A percentile compares a stretch with the other conserved stretches of the same genome.
These are phyloP conservation scores for Hemaris fuciformis DNA, from an alignment of 2,888 invertebrate species.

Conservation along the genomic window DNA sequence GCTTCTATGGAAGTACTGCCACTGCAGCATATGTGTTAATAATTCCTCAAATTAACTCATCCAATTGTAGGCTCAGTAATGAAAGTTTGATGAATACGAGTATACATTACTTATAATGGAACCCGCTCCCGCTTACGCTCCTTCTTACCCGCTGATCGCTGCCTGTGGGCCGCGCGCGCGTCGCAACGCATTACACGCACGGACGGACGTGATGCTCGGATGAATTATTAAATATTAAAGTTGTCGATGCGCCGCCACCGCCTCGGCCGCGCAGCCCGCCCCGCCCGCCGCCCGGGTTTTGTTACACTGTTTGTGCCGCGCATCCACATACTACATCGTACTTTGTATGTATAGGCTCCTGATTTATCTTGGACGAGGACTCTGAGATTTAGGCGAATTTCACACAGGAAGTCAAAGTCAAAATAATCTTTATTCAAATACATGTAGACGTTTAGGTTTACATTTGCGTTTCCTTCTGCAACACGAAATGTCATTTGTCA, in stretches of 20 bases:
- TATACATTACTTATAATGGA: neutral
- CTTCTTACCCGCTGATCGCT: conserved; percentile 29
- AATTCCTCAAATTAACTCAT: too few species aligned
- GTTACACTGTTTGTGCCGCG: conserved; percentile 36
- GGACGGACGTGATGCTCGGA: conserved; percentile 56
- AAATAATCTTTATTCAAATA: too few species aligned
- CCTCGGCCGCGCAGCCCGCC: neutral
- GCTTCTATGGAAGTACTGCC: too few species aligned
- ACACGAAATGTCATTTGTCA: too few species aligned
- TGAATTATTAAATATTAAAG: conserved; percentile 70
- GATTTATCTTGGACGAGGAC: neutral
- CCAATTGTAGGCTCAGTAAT: too few species aligned
- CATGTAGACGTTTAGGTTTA: too few species aligned
- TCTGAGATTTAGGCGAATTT: too few species aligned
- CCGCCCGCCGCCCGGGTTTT: conserved; percentile 38
- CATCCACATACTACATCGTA: neutral
- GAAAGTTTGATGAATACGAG: too few species aligned
- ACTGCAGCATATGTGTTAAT: too few species aligned
- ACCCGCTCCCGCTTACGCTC: conserved; percentile 19
- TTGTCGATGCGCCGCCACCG: conserved; percentile 35
- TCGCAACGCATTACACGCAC: conserved; percentile 65
- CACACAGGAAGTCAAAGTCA: too few species aligned
- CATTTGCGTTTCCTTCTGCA: too few species aligned
- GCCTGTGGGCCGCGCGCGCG: conserved; percentile 34
- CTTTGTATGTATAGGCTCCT: too few species aligned